phyloP scores from a whole-genome alignment of 2,888 invertebrate genomes.

The Drosophila flavopinicola region DNA sequence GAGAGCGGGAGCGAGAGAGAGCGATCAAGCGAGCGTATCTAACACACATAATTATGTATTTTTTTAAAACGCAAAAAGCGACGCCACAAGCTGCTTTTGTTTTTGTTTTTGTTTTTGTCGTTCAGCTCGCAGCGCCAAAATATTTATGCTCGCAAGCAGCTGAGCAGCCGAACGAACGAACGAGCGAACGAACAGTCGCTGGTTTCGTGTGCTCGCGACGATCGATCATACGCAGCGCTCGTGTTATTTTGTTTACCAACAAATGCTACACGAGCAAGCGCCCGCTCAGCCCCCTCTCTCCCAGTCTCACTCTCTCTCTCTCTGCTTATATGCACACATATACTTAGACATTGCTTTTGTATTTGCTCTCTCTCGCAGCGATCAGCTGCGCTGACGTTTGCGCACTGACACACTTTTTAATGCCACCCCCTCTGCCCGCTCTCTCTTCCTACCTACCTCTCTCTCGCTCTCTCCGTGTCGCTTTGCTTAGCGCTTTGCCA shows the following conservation, averaged over 20 bases:
- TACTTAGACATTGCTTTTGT: slow-evolving; percentile 13
- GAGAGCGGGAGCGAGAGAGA: slow-evolving; percentile 13
- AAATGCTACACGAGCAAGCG: slow-evolving; percentile 55
- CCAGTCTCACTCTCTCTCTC: slow-evolving; percentile 7
- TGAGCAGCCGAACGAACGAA: slow-evolving; percentile 53
- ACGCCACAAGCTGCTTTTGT: slow-evolving; percentile 22
- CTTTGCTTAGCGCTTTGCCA: slow-evolving; percentile 40
- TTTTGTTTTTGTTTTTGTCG: background rate
- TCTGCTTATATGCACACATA: background rate
- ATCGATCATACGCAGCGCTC: slow-evolving; percentile 67
- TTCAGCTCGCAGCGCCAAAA: slow-evolving; percentile 53
- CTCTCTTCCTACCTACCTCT: background rate
- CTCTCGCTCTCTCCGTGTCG: slow-evolving; percentile 1
- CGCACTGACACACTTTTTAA: slow-evolving; percentile 77
- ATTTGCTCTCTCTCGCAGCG: slow-evolving; percentile 31
- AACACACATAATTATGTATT: slow-evolving; percentile 78
- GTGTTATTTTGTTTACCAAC: slow-evolving; percentile 78
- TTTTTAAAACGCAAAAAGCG: slow-evolving; percentile 80
- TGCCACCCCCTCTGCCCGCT: background rate
- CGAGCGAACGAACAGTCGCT: background rate
- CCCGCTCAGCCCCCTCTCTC: slow-evolving; percentile 11
- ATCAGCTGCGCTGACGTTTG: slow-evolving; percentile 78
- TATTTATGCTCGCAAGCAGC: slow-evolving; percentile 72
- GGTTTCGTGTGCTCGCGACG: slow-evolving; percentile 14
- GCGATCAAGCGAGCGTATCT: slow-evolving; percentile 59